Conservation (phyloP, 2,797 vertebrate genomes). For the Betta splendens region DNA sequence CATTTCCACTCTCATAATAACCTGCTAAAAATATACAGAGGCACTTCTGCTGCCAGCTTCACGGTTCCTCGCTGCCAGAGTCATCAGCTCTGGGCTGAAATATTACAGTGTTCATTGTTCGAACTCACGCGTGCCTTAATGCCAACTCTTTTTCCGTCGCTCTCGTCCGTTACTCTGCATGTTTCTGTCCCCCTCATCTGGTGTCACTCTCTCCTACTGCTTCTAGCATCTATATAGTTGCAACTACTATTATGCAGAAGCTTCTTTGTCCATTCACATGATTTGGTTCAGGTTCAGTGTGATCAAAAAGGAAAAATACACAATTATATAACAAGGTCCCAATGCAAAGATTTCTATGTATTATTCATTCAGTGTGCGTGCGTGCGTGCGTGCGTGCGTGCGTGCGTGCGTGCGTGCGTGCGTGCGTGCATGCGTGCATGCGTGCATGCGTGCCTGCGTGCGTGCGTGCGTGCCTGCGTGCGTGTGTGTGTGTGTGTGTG, state of each 20-base stretch:
- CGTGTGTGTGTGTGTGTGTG: too few relatives aligned
- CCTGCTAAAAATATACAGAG: constrained; percentile 8
- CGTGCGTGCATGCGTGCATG: too few relatives aligned
- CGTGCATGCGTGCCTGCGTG: constrained; percentile 7
- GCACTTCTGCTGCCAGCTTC: constrained; percentile 6
- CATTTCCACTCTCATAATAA: constrained; percentile 12
- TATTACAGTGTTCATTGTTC: constrained; percentile 20
- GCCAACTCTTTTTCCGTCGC: constrained; percentile 4
- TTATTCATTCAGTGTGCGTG: neutral
- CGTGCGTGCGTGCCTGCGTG: constrained; percentile 17
- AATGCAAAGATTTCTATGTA: neutral
- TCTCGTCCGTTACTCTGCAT: neutral
- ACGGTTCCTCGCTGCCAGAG: constrained; percentile 17
- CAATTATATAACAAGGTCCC: neutral
- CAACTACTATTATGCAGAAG: too few relatives aligned
- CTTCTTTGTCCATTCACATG: too few relatives aligned
- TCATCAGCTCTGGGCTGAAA: constrained; percentile 25
- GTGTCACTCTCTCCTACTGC: neutral
- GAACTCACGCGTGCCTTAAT: constrained; percentile 21
- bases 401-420: too few relatives aligned
- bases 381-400: constrained; percentile 1
- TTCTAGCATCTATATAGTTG: too few relatives aligned
- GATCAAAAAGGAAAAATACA: too few relatives aligned
- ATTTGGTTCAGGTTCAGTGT: too few relatives aligned
- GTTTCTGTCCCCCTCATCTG: neutral